phyloP scores from a whole-genome alignment of 2,888 invertebrate species.

The Subacronicta megacephala region DNA sequence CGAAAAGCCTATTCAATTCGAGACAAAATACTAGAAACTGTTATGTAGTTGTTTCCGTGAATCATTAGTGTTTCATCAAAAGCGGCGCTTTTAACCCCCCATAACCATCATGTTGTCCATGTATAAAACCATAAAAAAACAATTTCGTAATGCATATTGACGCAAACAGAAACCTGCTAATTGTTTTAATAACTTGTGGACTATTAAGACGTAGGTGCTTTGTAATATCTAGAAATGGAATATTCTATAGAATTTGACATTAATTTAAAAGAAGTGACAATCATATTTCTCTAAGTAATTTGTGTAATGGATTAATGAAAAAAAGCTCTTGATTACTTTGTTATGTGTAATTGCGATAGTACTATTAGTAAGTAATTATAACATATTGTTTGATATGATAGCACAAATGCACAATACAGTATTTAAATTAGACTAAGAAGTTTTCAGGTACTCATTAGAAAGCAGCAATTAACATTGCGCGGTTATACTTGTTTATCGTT shows the following conservation, averaged over 20 bases:
- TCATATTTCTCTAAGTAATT: slow-evolving; percentile 20
- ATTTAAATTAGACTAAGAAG: too few relatives aligned
- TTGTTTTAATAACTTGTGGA: background rate
- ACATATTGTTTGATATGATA: too few relatives aligned
- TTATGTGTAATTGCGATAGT: background rate
- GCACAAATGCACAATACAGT: too few relatives aligned
- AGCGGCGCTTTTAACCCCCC: too few relatives aligned
- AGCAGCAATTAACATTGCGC: background rate
- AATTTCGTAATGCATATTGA: background rate
- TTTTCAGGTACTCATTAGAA: background rate
- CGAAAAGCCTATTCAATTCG: too few relatives aligned
- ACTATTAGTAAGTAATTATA: too few relatives aligned
- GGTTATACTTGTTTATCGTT: too few relatives aligned
- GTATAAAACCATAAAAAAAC: too few relatives aligned
- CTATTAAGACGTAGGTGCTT: background rate
- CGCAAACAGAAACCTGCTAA: background rate
- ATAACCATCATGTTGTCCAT: background rate
- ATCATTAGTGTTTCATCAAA: too few relatives aligned
- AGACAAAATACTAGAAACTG: too few relatives aligned
- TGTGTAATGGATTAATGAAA: slow-evolving; percentile 10
- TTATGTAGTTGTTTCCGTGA: too few relatives aligned
- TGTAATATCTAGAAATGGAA: background rate
- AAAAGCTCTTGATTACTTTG: slow-evolving; percentile 15
- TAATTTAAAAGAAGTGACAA: slow-evolving; percentile 4
- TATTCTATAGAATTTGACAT: background rate